Evolutionary conservation across 2,888 invertebrate species (phyloP).

Genomic region (Hirtodrosophila duncani): DNA sequence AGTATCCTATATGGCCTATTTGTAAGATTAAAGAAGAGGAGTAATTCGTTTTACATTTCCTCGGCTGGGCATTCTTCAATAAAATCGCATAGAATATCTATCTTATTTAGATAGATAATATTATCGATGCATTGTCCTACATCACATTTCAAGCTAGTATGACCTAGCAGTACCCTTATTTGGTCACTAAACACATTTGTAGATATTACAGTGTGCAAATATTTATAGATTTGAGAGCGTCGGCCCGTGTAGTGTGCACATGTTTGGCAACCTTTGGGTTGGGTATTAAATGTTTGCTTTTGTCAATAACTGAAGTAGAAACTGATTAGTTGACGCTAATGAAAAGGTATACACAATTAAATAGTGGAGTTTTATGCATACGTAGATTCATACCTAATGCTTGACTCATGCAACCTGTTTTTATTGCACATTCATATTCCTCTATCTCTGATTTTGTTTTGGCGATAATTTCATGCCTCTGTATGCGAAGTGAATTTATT

Average conservation of each 20-base stretch:
- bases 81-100: too few species aligned
- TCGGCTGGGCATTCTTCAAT: too few species aligned
- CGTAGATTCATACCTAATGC: not conserved
- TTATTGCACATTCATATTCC: not conserved
- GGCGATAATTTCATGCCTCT: not conserved
- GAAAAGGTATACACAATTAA: constrained; percentile 19
- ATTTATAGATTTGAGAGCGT: constrained; percentile 11
- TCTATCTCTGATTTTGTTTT: constrained; percentile 1
- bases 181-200: not conserved
- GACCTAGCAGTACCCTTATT: not conserved
- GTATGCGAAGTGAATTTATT: constrained; percentile 5
- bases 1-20: not conserved
- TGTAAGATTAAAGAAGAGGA: constrained; percentile 2
- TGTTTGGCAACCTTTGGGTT: constrained; percentile 25
- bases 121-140: too few species aligned
- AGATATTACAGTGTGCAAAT: constrained; percentile 19
- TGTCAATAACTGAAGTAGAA: constrained; percentile 6
- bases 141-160: too few species aligned
- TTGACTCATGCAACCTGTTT: not conserved
- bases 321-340: constrained; percentile 30
- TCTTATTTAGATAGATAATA: too few species aligned
- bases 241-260: constrained; percentile 7
- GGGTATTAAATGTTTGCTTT: constrained; percentile 21
- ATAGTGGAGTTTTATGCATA: not conserved
- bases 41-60: too few species aligned